phyloP scores from a whole-genome alignment of 2,797 vertebrate genomes.

The Aselliscus stoliczkanus region DNA sequence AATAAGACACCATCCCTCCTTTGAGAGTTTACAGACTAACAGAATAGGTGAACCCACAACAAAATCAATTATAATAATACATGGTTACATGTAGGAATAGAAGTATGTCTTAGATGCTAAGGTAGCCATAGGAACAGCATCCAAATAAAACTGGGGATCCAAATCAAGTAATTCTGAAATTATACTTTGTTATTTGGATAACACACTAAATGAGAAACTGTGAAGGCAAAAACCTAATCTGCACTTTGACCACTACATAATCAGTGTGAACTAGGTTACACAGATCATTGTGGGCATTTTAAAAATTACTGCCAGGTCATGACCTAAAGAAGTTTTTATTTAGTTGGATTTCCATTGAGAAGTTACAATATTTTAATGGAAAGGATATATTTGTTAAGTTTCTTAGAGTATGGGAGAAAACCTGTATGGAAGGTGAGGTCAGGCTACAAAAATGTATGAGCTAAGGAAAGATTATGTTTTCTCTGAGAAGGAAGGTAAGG shows the following conservation, averaged over 20 bases:
- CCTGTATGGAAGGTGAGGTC: not conserved
- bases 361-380: conserved; percentile 4
- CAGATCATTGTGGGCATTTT: not conserved
- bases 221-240: not conserved
- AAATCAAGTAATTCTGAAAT: not conserved
- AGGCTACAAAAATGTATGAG: not conserved
- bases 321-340: conserved; percentile 3
- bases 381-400: not conserved
- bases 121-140: not conserved
- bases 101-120: not conserved
- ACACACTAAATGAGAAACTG: not conserved
- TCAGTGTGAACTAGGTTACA: not conserved
- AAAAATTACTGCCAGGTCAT: not conserved
- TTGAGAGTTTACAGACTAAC: not conserved
- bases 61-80: not conserved
- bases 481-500: not conserved
- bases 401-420: not conserved
- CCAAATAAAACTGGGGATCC: not conserved
- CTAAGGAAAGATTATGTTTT: not conserved
- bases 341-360: not conserved
- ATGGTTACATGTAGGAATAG: not conserved
- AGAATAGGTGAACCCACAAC: not conserved
- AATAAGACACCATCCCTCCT: not conserved
- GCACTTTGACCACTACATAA: not conserved
- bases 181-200: not conserved